Evolutionary conservation across 2,113 vertebrate species (phyloP), one percentile per base, ranked within the genome.

Genomic region (Malurus cyaneus): DNA sequence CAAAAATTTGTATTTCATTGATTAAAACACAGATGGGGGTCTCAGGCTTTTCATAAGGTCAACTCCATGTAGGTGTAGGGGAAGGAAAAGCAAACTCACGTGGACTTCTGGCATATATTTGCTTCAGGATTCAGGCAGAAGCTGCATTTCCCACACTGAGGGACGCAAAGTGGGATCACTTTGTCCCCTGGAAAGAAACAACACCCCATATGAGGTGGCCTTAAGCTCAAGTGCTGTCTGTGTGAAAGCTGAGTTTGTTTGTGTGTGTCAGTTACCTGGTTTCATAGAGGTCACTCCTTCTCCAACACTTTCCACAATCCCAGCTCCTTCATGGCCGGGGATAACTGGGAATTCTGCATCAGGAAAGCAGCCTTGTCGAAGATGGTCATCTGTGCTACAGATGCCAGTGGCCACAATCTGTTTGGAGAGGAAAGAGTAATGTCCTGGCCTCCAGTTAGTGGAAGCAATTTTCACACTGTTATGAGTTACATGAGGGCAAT

Each of bases 281-380:
- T 98, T 98, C 83, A 98, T 97, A 34, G 98, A 97, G 6, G 98
- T 98, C 84, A 99, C 98, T 88, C 98, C 98, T 24, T 98, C 98
- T 24, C 98, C 99, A 12, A 98, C 29, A 4, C 99, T 99, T 94
- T 99, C 98, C 56, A 99, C 98, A 16, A 98, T 97, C 11, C 98
- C 98, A 13, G 98, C 98, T 53, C 97, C 98, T 96, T 99, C 98
- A 0, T 99, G 99, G 14, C 99, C 99, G 13, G 98, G 98, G 26
- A 99, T 98, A 9, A 97, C 86, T 31, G 98, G 98, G 92, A 98
- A 99, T 15, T 97, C 95, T 0, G 95, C 78, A 26, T 96, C 89
- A 6, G 98, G 93, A 94, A 98, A 97, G 7, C 28, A 54, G 9
- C 98, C 98, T 85, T 96, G 91, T 31, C 98, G 59, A 70, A 98